Evolutionary conservation across 35 echinoderm and acorn worm species (phyloP).

Genomic region (Stichopus chloronotus): DNA sequence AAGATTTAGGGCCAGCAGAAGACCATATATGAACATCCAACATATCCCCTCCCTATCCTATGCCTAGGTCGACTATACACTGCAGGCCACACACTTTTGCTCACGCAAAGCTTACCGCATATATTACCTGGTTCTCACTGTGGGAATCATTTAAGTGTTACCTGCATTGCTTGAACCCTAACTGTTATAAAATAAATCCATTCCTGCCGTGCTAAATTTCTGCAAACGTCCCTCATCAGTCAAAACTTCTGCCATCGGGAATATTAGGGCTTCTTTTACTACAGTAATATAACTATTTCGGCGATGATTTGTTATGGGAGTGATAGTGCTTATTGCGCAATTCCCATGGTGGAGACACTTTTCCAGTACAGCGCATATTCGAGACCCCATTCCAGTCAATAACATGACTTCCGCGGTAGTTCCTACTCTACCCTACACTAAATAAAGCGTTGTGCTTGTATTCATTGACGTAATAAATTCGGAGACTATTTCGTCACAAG

Average conservation of each 20-base stretch:
- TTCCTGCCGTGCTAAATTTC: background rate
- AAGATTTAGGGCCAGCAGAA: background rate
- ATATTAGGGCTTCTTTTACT: background rate
- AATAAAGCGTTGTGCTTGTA: background rate
- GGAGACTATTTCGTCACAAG: background rate
- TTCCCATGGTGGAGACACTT: background rate
- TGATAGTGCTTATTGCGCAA: background rate
- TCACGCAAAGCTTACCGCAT: background rate
- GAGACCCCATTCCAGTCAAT: background rate
- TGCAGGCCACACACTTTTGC: background rate
- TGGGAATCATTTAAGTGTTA: slow-evolving; percentile 3
- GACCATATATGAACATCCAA: background rate
- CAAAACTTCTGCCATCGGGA: background rate
- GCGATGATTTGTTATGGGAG: background rate
- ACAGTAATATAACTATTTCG: background rate
- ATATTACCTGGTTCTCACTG: slow-evolving; percentile 22
- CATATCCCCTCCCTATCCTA: background rate
- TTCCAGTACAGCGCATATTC: slow-evolving; percentile 9
- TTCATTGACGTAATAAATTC: background rate
- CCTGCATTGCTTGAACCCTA: background rate
- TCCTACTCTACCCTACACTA: background rate
- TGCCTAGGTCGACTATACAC: background rate
- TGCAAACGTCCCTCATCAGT: slow-evolving; percentile 10
- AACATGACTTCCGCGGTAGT: background rate
- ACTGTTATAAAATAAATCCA: slow-evolving; percentile 14